Base-by-base conservation (phyloP, 1,140 invertebrate genomes). In the Belonocnema kinseyi region DNA sequence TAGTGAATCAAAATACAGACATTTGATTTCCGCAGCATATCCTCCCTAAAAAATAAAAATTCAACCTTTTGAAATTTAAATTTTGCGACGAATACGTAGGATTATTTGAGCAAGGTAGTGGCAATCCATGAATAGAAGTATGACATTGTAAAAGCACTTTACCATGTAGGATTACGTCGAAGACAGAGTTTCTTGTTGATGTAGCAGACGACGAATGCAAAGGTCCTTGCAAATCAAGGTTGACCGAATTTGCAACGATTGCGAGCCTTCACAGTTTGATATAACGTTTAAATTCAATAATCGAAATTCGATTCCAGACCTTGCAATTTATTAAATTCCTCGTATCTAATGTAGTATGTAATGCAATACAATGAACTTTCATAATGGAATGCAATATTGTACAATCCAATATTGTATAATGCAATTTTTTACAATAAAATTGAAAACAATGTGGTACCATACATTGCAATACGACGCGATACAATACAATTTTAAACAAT, bases 161-260 rank as follows among this genome's bases (percentile, higher is more conserved):
- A n/a, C 33, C 33, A 66, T 40, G 61, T 40, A n/a, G 46, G 40
- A 66, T 66, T 66, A 66, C 61, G 33, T 66, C 14, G 14, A 61
- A 33, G 10, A 61, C 58, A 61, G 58, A 33, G 61, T 46, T 66
- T 66, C 33, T 66, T 66, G 7, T 26, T 66, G 58, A 7, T 40
- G 61, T 66, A 54, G 26, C 61, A 13, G 56, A 66, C 61, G 33
- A 40, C n/a, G 61, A 66, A 66, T 66, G 26, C 26, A 16, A 66
- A 66, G 61, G 61, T 66, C 61, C 33, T 33, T 40, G 61, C 26
- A 40, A 40, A 66, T 66, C 61, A 66, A 66, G 61, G 61, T 66
- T 40, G 61, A 40, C 61, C 26, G 26, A 66, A 66, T 66, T 66
- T 33, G 16, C 61, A 66, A 46, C 53, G n/a, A 54, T 10, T 17